Percentiles rank a stretch among this genome's conserved stretches.
Evolutionary conservation across 37 sponge, comb jelly and placozoan genomes (phyloP).

Genomic region (Amphimedon queenslandica): DNA sequence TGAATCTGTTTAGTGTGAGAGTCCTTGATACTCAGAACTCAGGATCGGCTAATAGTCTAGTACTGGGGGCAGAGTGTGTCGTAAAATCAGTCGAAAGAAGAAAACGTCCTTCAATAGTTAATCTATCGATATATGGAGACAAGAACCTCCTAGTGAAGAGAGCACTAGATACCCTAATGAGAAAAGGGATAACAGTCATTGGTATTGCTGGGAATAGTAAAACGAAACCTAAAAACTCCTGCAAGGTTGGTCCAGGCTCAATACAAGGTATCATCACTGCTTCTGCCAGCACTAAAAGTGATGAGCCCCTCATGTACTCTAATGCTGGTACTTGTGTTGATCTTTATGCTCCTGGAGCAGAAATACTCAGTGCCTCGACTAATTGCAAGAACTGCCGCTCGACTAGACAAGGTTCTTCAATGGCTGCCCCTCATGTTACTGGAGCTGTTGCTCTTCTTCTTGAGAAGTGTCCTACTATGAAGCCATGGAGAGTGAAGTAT

Average conservation of each 20-base stretch:
- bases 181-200: slow-evolving; percentile 27
- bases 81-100: slow-evolving; percentile 10
- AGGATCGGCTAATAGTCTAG: slow-evolving; percentile 21
- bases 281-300: slow-evolving; percentile 14
- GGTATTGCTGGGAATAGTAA: slow-evolving; percentile 43
- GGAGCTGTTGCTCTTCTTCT: slow-evolving; percentile 62
- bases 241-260: slow-evolving; percentile 34
- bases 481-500: slow-evolving; percentile 23
- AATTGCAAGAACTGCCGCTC: slow-evolving; percentile 10
- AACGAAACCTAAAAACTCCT: slow-evolving; percentile 14
- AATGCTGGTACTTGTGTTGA: slow-evolving; percentile 65
- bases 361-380: slow-evolving; percentile 15
- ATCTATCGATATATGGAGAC: slow-evolving; percentile 45
- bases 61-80: slow-evolving; percentile 56
- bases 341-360: slow-evolving; percentile 57
- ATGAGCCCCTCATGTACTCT: slow-evolving; percentile 9
- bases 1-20: slow-evolving; percentile 46
- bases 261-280: slow-evolving; percentile 39
- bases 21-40: slow-evolving; percentile 34
- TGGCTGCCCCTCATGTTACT: slow-evolving; percentile 65
- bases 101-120: slow-evolving; percentile 27
- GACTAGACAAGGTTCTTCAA: slow-evolving; percentile 35
- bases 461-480: slow-evolving; percentile 51
- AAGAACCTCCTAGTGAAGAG: slow-evolving; percentile 25
- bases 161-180: slow-evolving; percentile 16